phyloP scores from a whole-genome alignment of 2,888 invertebrate genomes.

The Yponomeuta cagnagella region DNA sequence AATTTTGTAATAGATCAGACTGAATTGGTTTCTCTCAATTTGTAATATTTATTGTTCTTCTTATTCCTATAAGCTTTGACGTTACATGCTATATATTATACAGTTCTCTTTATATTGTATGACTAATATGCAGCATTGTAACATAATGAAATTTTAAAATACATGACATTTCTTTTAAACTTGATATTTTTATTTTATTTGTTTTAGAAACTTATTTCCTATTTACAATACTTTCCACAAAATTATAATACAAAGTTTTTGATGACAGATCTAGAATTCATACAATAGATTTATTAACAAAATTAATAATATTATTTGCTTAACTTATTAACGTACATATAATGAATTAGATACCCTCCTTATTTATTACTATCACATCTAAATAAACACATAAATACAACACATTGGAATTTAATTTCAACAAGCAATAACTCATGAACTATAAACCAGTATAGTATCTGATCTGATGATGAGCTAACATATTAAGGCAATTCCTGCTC shows the following conservation, averaged over 20 bases:
- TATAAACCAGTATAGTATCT: too few species aligned
- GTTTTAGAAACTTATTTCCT: neutral
- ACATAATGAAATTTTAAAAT: neutral
- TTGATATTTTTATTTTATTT: neutral
- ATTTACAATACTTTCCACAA: neutral
- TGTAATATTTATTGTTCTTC: neutral
- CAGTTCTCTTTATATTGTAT: neutral
- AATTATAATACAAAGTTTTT: neutral
- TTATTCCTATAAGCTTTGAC: neutral
- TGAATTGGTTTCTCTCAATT: neutral
- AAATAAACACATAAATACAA: neutral
- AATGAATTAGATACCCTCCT: neutral
- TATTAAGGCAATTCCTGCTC: too few species aligned
- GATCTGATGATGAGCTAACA: too few species aligned
- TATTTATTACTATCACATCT: neutral
- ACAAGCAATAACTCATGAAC: too few species aligned
- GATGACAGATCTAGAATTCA: neutral
- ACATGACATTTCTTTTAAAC: neutral
- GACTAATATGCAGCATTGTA: neutral
- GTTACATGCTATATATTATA: neutral
- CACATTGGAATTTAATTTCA: too few species aligned
- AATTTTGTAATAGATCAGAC: too few species aligned
- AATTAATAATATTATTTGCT: too few species aligned
- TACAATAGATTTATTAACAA: neutral
- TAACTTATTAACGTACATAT: neutral